phyloP scores from a whole-genome alignment of 2,113 vertebrate genomes.

The Heterochromis multidens region DNA sequence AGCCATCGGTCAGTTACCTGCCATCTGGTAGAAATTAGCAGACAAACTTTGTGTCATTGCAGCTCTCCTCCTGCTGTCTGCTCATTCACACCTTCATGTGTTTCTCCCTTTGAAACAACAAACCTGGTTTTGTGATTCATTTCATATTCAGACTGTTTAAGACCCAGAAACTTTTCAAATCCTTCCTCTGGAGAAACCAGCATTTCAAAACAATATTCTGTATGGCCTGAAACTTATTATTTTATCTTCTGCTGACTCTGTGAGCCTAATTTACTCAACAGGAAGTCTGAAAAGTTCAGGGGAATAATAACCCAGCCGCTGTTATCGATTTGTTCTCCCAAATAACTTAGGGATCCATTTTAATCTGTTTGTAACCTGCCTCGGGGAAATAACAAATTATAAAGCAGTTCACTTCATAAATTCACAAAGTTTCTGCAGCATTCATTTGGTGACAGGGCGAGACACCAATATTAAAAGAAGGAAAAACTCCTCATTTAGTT shows the following conservation, averaged over 20 bases:
- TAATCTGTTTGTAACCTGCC: constrained; percentile 20
- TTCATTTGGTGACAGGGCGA: not conserved
- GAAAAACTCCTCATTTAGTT: not conserved
- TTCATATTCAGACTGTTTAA: not conserved
- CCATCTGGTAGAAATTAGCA: not conserved
- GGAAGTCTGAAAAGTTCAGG: not conserved
- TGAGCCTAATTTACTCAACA: not conserved
- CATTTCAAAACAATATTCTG: not conserved
- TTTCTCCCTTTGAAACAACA: not conserved
- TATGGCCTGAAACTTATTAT: not conserved
- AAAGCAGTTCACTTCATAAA: not conserved
- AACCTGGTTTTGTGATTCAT: not conserved
- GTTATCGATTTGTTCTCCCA: constrained; percentile 15
- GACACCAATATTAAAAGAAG: not conserved
- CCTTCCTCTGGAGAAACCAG: not conserved
- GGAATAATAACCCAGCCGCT: not conserved
- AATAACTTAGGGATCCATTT: constrained; percentile 31
- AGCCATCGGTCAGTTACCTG: not conserved
- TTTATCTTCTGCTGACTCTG: not conserved
- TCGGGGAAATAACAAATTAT: constrained; percentile 25
- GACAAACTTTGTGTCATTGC: not conserved
- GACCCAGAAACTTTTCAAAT: not conserved
- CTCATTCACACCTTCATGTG: not conserved
- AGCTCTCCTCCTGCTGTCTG: not conserved
- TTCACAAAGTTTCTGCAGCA: not conserved